Percentiles rank a stretch among this genome's conserved stretches.
These are phyloP conservation scores for Thrips palmi DNA, from an alignment of 1,140 invertebrate species.

Conservation along the genomic window DNA sequence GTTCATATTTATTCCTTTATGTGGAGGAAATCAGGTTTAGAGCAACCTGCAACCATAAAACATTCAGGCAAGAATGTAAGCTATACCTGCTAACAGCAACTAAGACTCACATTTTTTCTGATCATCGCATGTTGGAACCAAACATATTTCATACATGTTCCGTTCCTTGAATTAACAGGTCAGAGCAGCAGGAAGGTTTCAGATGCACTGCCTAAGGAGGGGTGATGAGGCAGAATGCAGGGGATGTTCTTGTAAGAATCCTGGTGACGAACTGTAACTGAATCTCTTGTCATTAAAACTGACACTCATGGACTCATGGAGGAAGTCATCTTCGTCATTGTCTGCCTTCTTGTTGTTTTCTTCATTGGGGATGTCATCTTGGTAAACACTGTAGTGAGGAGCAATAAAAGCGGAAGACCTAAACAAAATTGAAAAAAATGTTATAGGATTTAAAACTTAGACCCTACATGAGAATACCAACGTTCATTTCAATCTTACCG, in stretches of 20 bases:
- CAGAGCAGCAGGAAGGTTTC: too few species aligned
- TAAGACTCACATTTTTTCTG: too few species aligned
- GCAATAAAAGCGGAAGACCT: not conserved
- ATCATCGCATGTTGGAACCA: too few species aligned
- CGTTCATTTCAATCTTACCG: slow-evolving; percentile 29
- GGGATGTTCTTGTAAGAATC: not conserved
- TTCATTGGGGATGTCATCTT: not conserved
- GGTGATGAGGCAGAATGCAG: not conserved
- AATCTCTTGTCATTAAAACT: not conserved
- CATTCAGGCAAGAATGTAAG: too few species aligned
- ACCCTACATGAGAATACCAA: not conserved
- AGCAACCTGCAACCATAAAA: too few species aligned
- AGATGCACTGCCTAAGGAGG: too few species aligned
- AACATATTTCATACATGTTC: not conserved
- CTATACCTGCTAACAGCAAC: too few species aligned
- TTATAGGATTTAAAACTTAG: not conserved
- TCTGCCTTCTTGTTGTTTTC: not conserved
- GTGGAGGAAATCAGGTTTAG: too few species aligned
- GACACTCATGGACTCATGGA: not conserved
- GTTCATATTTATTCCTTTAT: too few species aligned
- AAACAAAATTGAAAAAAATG: not conserved
- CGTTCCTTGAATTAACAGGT: not conserved
- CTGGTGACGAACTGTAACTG: not conserved
- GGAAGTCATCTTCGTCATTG: not conserved
- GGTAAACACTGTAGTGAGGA: not conserved